These are phyloP conservation scores for Pantala flavescens DNA, from an alignment of 1,140 invertebrate genomes.

Conservation along the genomic window DNA sequence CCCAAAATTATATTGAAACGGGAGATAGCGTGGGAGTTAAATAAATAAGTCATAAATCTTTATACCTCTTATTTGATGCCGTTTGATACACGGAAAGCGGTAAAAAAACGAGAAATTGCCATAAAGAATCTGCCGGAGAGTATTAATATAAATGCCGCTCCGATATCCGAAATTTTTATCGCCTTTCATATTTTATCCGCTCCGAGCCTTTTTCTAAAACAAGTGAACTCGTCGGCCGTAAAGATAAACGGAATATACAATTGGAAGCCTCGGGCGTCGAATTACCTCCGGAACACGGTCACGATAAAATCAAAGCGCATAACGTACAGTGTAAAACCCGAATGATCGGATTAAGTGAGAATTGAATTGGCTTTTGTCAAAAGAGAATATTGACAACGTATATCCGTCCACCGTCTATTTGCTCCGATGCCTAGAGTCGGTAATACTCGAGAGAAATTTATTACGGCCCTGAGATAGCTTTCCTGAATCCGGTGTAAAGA, in stretches of 20 bases:
- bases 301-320: neutral
- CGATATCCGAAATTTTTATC: neutral
- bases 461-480: too few species aligned
- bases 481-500: too few species aligned
- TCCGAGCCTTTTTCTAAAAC: neutral
- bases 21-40: too few species aligned
- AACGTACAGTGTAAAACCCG: neutral
- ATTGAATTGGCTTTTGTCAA: too few species aligned
- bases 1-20: too few species aligned
- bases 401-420: too few species aligned
- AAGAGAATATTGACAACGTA: too few species aligned
- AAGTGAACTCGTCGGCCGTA: neutral
- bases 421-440: too few species aligned
- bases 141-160: neutral
- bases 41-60: too few species aligned
- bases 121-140: neutral
- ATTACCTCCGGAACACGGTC: neutral
- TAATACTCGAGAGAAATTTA: too few species aligned
- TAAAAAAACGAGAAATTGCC: neutral
- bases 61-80: too few species aligned
- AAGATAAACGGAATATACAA: constrained; percentile 7
- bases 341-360: neutral
- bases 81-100: too few species aligned
- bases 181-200: neutral
- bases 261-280: neutral